Conservation (phyloP, 2,113 vertebrate species). For the Epinephelus fuscoguttatus region DNA sequence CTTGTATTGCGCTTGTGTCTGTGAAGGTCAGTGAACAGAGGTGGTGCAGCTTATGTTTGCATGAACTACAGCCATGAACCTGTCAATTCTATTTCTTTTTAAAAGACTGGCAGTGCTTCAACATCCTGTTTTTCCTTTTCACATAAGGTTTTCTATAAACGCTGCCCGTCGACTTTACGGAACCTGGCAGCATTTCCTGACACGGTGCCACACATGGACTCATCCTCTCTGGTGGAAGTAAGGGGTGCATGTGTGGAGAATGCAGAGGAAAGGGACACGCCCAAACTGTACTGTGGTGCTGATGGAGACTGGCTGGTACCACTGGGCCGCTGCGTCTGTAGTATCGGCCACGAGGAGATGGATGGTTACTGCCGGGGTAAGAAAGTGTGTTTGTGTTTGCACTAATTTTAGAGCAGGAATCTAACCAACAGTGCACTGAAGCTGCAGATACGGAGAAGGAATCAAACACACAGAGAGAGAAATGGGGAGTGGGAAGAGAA, state of each 20-base stretch:
- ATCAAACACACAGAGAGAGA: neutral
- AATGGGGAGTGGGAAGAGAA: constrained; percentile 6
- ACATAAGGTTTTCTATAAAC: constrained; percentile 94
- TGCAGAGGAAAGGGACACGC: constrained; percentile 94
- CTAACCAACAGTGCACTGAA: neutral
- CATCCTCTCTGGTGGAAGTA: constrained; percentile 97
- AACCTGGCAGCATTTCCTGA: constrained; percentile 96
- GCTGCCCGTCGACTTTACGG: constrained; percentile 93
- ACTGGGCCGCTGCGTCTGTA: constrained; percentile 95
- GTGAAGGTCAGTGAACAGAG: constrained; percentile 82
- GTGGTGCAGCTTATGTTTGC: neutral
- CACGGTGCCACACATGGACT: constrained; percentile 95
- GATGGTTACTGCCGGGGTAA: constrained; percentile 95
- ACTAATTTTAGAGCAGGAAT: constrained; percentile 20
- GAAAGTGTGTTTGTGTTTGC: constrained; percentile 51
- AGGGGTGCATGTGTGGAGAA: constrained; percentile 95
- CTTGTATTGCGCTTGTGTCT: constrained; percentile 96
- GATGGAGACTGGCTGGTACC: constrained; percentile 99
- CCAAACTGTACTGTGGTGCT: constrained; percentile 96
- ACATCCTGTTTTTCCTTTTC: neutral
- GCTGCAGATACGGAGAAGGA: constrained; percentile 26
- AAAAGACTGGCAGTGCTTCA: neutral
- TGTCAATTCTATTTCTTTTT: neutral
- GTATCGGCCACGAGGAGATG: constrained; percentile 92
- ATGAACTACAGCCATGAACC: neutral